Evolutionary conservation across 2,888 invertebrate genomes (phyloP).

Genomic region (Drosophila mercatorum): DNA sequence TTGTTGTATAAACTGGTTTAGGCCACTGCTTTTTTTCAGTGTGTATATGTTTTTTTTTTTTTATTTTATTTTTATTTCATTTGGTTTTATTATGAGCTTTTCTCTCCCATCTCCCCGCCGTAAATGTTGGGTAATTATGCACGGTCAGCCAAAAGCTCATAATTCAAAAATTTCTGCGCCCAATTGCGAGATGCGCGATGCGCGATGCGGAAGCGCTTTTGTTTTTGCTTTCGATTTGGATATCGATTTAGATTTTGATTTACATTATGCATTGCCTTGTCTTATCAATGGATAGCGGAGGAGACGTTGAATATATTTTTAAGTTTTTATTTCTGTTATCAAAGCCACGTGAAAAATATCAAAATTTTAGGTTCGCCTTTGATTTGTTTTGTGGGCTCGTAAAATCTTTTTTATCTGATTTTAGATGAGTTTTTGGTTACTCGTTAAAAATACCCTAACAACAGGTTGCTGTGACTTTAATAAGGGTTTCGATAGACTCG

Average conservation of each 20-base stretch:
- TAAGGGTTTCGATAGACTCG: neutral
- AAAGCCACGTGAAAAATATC: constrained; percentile 18
- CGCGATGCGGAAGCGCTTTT: constrained; percentile 71
- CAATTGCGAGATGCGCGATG: constrained; percentile 63
- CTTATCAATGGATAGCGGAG: constrained; percentile 53
- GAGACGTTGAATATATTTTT: neutral
- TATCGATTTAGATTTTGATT: constrained; percentile 14
- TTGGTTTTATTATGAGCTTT: constrained; percentile 36
- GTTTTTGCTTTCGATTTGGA: constrained; percentile 41
- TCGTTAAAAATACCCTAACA: constrained; percentile 57
- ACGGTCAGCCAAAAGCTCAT: constrained; percentile 65
- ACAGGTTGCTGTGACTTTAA: neutral
- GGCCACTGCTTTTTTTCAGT: constrained; percentile 49
- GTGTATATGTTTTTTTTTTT: constrained; percentile 8
- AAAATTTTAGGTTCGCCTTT: constrained; percentile 34
- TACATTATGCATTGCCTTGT: constrained; percentile 11
- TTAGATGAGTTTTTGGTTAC: constrained; percentile 52
- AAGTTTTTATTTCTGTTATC: constrained; percentile 22
- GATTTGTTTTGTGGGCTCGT: constrained; percentile 41
- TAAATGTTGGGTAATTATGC: constrained; percentile 65
- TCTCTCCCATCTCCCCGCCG: constrained; percentile 30
- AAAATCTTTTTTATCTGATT: constrained; percentile 59
- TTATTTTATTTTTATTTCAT: constrained; percentile 9
- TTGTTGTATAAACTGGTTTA: constrained; percentile 72
- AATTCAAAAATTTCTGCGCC: constrained; percentile 74